Evolutionary conservation across 37 sponge, comb jelly and placozoan genomes (phyloP).

Genomic region (Petrosia ficiformis): DNA sequence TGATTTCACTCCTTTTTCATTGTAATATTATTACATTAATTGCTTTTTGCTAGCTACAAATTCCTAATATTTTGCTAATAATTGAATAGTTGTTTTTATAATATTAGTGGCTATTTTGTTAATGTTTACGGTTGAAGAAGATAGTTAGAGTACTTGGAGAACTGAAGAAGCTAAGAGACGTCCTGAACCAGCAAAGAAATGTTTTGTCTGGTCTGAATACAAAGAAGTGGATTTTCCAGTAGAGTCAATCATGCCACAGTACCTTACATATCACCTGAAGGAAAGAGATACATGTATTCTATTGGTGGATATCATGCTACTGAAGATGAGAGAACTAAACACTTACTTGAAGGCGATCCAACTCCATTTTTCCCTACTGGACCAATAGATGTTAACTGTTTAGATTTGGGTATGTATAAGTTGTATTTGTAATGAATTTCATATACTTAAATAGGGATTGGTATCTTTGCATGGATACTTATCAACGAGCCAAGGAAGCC

Average conservation of each 20-base stretch:
- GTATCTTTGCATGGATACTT: too few species aligned
- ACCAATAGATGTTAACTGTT: conserved; percentile 55
- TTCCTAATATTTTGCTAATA: too few species aligned
- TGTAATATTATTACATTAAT: too few species aligned
- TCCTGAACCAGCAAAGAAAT: conserved; percentile 2
- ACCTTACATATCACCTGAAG: conserved; percentile 8
- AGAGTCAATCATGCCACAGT: conserved; percentile 75
- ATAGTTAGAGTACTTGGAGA: too few species aligned
- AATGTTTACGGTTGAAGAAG: too few species aligned
- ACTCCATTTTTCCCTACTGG: conserved; percentile 41
- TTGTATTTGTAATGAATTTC: conserved; percentile 14
- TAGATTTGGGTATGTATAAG: conserved; percentile 43
- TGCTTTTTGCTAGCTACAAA: too few species aligned
- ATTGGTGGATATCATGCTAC: conserved; percentile 80
- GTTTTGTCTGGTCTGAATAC: conserved; percentile 44
- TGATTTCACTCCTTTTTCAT: too few species aligned
- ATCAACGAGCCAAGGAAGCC: too few species aligned
- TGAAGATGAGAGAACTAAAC: conserved; percentile 21
- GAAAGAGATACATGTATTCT: conserved; percentile 37
- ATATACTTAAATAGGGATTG: too few species aligned
- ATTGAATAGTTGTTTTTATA: too few species aligned
- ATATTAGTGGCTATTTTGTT: too few species aligned
- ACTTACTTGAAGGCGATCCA: conserved; percentile 1
- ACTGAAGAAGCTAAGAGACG: background rate
- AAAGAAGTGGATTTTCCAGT: conserved; percentile 51